Conservation (phyloP, 2,113 vertebrate genomes). For the Corvus cornix region DNA sequence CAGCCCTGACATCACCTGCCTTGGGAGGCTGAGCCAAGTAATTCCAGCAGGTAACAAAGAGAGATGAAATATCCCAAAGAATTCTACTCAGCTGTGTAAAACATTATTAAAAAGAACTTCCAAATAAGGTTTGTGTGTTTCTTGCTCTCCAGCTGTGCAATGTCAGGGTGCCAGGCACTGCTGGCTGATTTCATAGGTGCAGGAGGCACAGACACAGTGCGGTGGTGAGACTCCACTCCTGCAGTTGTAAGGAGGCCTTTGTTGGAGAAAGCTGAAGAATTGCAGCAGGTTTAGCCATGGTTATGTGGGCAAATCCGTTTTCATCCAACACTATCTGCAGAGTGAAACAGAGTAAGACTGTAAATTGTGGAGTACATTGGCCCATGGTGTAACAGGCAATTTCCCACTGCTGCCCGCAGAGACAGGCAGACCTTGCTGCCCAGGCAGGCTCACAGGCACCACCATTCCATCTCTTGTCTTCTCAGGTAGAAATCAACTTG, state of each 20-base stretch:
- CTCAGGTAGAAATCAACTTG: not conserved
- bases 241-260: not conserved
- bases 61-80: not conserved
- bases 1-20: constrained; percentile 38
- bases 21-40: not conserved
- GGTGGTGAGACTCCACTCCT: not conserved
- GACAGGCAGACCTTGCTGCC: not conserved
- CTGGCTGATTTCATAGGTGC: not conserved
- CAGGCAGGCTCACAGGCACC: not conserved
- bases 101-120: not conserved
- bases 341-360: not conserved
- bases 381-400: rapidly evolving
- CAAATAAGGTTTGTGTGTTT: not conserved
- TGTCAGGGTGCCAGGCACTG: not conserved
- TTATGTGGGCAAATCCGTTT: not conserved
- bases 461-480: not conserved
- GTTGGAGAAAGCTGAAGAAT: not conserved
- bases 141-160: not conserved
- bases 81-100: not conserved
- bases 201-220: not conserved
- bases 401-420: not conserved
- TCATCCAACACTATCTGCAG: not conserved
- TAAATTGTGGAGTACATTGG: not conserved
- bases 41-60: not conserved
- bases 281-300: not conserved